Evolutionary conservation across 2,113 vertebrate species (phyloP).

Genomic region (Microcebus ravelobensis): DNA sequence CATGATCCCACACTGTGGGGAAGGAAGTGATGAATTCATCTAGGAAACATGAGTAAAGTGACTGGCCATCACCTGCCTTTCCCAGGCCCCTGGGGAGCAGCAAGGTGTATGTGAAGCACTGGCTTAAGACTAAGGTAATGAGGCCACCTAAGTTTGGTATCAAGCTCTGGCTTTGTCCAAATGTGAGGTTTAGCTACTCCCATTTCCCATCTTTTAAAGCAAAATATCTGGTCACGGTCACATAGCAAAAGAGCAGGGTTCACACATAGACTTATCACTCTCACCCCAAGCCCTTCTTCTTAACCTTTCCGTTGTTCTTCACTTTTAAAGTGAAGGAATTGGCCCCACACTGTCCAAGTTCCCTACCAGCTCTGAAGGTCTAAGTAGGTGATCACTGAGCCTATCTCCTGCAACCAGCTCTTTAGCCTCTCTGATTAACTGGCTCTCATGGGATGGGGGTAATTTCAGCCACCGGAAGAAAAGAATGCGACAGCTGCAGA

Average conservation of each 20-base stretch:
- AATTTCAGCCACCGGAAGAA: constrained; percentile 94
- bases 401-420: neutral
- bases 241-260: neutral
- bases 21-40: neutral
- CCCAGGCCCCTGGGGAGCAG: neutral
- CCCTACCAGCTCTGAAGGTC: neutral
- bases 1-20: neutral
- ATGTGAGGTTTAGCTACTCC: neutral
- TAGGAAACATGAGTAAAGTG: neutral
- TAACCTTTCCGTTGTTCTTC: neutral
- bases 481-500: constrained; percentile 97
- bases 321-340: neutral
- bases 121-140: neutral
- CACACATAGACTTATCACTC: neutral
- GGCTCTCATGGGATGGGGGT: neutral
- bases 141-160: neutral
- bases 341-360: neutral
- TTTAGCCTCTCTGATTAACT: constrained; percentile 31
- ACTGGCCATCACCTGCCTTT: neutral
- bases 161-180: neutral
- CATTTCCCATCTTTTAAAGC: neutral
- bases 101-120: neutral
- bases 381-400: neutral
- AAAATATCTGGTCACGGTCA: neutral
- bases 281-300: neutral